phyloP scores from a whole-genome alignment of 1,140 invertebrate genomes.

The Ostrea denselamellosa region DNA sequence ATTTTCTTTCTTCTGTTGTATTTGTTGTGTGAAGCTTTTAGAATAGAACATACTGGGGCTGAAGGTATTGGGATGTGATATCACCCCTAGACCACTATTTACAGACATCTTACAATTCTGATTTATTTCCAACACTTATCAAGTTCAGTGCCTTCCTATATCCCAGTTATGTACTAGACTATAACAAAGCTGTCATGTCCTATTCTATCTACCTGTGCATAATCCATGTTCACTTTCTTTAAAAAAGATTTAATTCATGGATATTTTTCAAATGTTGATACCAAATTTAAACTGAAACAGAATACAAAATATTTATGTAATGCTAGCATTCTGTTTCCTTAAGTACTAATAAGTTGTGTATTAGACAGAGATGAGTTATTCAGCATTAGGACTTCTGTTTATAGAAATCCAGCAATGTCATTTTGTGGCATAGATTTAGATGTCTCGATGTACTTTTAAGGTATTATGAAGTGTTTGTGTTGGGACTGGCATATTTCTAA shows the following conservation, averaged over 20 bases:
- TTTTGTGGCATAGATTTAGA: not conserved
- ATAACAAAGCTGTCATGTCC: not conserved
- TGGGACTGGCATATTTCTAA: not conserved
- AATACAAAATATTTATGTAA: not conserved
- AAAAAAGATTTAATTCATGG: not conserved
- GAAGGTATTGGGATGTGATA: not conserved
- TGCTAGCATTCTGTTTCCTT: not conserved
- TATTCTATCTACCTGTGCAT: not conserved
- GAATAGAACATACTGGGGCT: not conserved
- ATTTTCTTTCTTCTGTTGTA: not conserved
- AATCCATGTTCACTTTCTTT: not conserved
- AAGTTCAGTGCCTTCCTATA: slow-evolving; percentile 18
- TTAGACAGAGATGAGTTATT: not conserved
- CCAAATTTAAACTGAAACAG: not conserved
- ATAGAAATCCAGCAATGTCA: slow-evolving; percentile 11
- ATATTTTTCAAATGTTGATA: slow-evolving; percentile 1
- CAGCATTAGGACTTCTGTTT: slow-evolving; percentile 4
- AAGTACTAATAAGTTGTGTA: not conserved
- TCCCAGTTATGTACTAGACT: slow-evolving; percentile 20
- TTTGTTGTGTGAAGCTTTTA: slow-evolving; percentile 1
- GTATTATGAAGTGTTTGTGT: not conserved
- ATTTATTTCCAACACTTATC: not conserved
- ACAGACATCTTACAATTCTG: slow-evolving; percentile 1
- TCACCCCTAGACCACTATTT: not conserved
- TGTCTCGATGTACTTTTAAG: slow-evolving; percentile 18